A percentile compares a stretch with the other conserved stretches of the same genome.
Conservation (phyloP, 2,113 vertebrate species). For the Siniperca knerii region DNA sequence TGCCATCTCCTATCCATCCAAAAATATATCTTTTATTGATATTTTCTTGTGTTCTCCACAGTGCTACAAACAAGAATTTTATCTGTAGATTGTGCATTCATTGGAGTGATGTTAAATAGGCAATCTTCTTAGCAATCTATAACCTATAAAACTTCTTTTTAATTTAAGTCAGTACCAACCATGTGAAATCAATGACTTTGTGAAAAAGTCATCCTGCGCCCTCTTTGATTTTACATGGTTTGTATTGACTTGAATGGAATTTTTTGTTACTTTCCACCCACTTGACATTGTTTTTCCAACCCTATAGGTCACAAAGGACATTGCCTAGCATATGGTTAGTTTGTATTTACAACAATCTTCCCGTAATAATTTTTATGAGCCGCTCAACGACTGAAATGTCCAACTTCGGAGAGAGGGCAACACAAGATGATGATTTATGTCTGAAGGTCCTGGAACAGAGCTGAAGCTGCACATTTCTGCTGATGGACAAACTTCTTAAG, state of each 20-base stretch:
- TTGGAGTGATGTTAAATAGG: neutral
- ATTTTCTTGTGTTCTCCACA: neutral
- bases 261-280: neutral
- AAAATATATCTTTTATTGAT: slow-evolving; percentile 3
- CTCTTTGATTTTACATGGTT: neutral
- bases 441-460: neutral
- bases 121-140: neutral
- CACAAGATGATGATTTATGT: neutral
- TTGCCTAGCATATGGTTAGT: neutral
- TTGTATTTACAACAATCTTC: neutral
- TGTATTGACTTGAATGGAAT: neutral
- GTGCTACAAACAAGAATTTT: neutral
- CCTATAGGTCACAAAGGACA: neutral
- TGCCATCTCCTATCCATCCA: neutral
- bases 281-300: neutral
- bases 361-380: neutral
- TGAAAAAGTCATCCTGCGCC: neutral
- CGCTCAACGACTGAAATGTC: neutral
- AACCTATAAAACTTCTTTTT: neutral
- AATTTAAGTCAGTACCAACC: neutral
- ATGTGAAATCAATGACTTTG: neutral
- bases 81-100: neutral
- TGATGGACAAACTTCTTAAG: neutral
- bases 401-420: neutral
- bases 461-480: neutral